A percentile compares a stretch with the other conserved stretches of the same genome.
phyloP scores from a whole-genome alignment of 2,797 vertebrate species.

The Lateolabrax maculatus region DNA sequence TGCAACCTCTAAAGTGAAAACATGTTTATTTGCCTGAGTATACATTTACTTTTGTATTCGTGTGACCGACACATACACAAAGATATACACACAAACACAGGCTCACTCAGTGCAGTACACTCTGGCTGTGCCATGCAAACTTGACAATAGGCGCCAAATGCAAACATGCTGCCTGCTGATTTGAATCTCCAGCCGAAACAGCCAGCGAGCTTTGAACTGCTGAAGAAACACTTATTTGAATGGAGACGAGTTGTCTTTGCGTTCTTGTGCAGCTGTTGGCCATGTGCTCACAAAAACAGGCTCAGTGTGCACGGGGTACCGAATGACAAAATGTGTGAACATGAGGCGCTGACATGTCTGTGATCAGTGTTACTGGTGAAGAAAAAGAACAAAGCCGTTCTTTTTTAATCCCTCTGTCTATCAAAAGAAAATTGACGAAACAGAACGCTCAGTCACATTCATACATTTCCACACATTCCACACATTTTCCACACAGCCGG shows the following conservation, averaged over 20 bases:
- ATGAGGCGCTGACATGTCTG: background rate
- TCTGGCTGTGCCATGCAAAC: conserved; percentile 45
- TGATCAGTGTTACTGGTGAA: conserved; percentile 3
- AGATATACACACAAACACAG: background rate
- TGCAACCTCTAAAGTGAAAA: fast-evolving
- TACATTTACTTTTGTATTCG: background rate
- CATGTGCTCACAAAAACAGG: background rate
- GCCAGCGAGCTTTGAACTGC: conserved; percentile 37
- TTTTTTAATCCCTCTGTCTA: background rate
- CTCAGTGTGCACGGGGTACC: background rate
- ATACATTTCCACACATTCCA: conserved; percentile 26
- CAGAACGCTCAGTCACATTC: background rate
- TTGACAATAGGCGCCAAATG: conserved; percentile 57
- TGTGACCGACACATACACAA: conserved; percentile 12
- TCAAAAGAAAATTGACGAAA: conserved; percentile 4
- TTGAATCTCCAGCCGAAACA: conserved; percentile 61
- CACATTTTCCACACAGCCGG: conserved; percentile 14
- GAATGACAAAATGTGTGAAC: conserved; percentile 38
- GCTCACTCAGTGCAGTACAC: background rate
- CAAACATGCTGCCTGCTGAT: conserved; percentile 58
- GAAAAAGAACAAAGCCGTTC: conserved; percentile 22
- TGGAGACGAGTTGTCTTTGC: conserved; percentile 39
- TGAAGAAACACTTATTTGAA: conserved; percentile 70
- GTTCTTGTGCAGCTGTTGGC: conserved; percentile 51
- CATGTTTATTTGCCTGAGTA: background rate